Evolutionary conservation across 2,888 invertebrate species (phyloP).

Genomic region (Rhingia campestris): DNA sequence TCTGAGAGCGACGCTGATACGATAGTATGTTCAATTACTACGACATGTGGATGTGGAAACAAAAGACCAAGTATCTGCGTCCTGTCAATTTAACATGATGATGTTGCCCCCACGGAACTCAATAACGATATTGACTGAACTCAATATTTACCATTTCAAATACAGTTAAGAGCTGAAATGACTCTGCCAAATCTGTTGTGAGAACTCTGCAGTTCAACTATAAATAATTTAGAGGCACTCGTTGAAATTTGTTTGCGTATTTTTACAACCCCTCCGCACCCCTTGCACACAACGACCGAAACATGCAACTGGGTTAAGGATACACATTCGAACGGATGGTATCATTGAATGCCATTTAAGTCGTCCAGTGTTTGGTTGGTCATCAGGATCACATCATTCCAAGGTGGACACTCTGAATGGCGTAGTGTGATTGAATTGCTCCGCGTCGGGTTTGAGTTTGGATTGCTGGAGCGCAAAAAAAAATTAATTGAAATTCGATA

Average conservation of each 20-base stretch:
- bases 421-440: background rate
- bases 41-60: too few relatives aligned
- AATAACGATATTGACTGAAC: background rate
- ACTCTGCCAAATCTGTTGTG: background rate
- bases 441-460: background rate
- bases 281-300: background rate
- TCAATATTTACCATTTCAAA: constrained; percentile 14
- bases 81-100: constrained; percentile 14
- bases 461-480: background rate
- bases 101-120: background rate
- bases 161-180: constrained; percentile 9
- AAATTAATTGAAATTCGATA: constrained; percentile 62
- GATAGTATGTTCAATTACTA: too few relatives aligned
- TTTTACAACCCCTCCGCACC: background rate
- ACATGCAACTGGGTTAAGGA: constrained; percentile 48
- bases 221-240: constrained; percentile 60
- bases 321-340: constrained; percentile 17
- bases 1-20: too few relatives aligned
- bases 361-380: constrained; percentile 14
- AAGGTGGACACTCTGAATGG: background rate
- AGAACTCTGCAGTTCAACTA: constrained; percentile 27
- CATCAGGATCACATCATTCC: constrained; percentile 1
- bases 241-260: constrained; percentile 55
- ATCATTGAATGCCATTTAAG: constrained; percentile 23
- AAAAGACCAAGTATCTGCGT: background rate